phyloP scores from a whole-genome alignment of 1,140 invertebrate species.

The Panagrolaimus sp. region DNA sequence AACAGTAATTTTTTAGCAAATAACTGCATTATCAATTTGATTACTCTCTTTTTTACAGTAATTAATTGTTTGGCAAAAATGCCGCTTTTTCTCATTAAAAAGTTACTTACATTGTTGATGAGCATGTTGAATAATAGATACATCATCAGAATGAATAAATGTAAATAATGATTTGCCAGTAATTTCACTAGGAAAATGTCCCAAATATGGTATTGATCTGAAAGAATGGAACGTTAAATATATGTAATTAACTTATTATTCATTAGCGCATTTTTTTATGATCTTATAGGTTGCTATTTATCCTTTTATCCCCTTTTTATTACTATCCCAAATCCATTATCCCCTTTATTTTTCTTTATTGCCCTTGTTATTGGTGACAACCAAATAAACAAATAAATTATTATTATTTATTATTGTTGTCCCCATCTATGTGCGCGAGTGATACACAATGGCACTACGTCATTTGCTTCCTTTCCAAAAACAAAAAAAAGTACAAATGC shows the following conservation, averaged over 20 bases:
- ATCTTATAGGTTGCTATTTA: too few species aligned
- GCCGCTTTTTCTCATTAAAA: too few species aligned
- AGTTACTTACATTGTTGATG: slow-evolving; percentile 51
- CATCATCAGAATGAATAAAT: slow-evolving; percentile 51
- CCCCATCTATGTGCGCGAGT: background rate
- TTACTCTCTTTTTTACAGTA: too few species aligned
- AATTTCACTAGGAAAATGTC: slow-evolving; percentile 53
- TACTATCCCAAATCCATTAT: too few species aligned
- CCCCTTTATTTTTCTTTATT: background rate
- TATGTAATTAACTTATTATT: background rate
- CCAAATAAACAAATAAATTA: background rate
- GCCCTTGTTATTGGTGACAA: background rate
- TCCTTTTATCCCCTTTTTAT: too few species aligned
- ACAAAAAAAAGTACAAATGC: too few species aligned
- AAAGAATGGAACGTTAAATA: slow-evolving; percentile 20
- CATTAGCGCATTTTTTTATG: background rate
- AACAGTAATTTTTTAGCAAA: too few species aligned
- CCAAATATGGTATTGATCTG: slow-evolving; percentile 54
- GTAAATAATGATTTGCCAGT: slow-evolving; percentile 53
- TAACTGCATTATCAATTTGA: too few species aligned
- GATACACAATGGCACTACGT: slow-evolving; percentile 14
- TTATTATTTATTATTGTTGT: slow-evolving; percentile 4
- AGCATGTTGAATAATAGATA: slow-evolving; percentile 39
- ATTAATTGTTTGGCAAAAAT: too few species aligned
- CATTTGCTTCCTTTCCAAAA: background rate